phyloP scores from a whole-genome alignment of 2,888 invertebrate genomes.

The Ormyrus nitidulus region DNA sequence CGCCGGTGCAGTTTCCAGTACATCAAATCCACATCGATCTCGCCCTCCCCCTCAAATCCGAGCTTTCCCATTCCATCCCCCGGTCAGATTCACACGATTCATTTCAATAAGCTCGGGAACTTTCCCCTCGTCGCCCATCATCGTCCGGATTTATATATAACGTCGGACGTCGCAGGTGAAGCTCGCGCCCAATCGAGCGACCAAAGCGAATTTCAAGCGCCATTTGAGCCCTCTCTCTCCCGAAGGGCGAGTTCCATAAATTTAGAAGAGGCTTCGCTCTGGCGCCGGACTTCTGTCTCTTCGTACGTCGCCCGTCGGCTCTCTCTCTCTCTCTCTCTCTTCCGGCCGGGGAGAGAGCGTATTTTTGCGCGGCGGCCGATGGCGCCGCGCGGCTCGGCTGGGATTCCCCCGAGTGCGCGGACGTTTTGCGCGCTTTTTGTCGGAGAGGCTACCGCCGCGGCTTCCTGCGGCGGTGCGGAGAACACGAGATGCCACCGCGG shows the following conservation, averaged over 20 bases:
- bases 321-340: neutral
- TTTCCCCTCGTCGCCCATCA: neutral
- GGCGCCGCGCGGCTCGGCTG: neutral
- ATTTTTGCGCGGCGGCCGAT: conserved; percentile 1
- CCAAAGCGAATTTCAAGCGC: conserved; percentile 51
- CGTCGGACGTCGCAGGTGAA: neutral
- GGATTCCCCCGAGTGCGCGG: no score
- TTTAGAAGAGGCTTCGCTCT: conserved; percentile 19
- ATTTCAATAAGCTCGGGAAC: neutral
- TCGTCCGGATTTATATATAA: conserved; percentile 3
- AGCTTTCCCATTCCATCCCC: neutral
- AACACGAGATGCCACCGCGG: no score
- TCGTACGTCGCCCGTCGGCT: neutral
- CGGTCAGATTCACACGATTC: no score
- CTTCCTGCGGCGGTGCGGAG: no score
- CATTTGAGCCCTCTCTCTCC: conserved; percentile 3
- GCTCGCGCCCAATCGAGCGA: conserved; percentile 12
- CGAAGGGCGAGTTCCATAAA: conserved; percentile 17
- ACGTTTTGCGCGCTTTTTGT: no score
- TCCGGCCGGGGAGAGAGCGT: neutral
- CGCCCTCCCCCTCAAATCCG: no score
- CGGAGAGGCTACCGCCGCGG: no score
- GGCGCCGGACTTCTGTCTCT: conserved; percentile 10
- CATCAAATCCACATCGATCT: no score
- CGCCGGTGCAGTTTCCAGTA: no score